Percentiles rank a stretch among this genome's conserved stretches.
These are phyloP conservation scores for Amiota minor DNA, from an alignment of 2,888 invertebrate species.

Conservation along the genomic window DNA sequence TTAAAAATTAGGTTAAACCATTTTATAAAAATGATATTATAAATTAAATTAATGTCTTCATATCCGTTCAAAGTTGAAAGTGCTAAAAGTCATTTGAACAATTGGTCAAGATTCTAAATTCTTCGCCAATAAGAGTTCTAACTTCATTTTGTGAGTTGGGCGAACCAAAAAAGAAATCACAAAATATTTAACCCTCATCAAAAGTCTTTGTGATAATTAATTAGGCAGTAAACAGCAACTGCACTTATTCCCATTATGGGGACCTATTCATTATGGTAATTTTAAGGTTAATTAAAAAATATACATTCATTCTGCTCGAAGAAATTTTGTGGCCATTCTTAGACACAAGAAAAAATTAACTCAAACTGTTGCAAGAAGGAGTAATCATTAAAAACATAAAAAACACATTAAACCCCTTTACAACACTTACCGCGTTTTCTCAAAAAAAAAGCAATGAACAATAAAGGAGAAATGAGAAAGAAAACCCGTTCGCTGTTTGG, in stretches of 20 bases:
- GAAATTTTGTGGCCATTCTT: slow-evolving; percentile 36
- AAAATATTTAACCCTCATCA: slow-evolving; percentile 49
- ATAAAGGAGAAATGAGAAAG: no score
- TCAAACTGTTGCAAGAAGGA: slow-evolving; percentile 28
- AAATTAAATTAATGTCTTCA: no score
- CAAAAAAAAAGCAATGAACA: background rate
- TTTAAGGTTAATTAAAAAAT: slow-evolving; percentile 55
- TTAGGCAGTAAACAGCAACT: slow-evolving; percentile 38
- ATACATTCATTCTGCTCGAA: slow-evolving; percentile 46
- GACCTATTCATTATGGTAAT: slow-evolving; percentile 55
- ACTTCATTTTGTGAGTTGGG: background rate
- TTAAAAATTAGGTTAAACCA: no score
- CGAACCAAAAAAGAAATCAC: slow-evolving; percentile 33
- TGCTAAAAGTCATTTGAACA: no score
- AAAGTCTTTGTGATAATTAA: slow-evolving; percentile 32
- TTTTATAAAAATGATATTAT: no score
- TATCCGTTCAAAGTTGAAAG: no score
- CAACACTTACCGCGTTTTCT: background rate
- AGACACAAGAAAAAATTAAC: background rate
- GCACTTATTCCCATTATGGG: slow-evolving; percentile 53
- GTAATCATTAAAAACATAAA: slow-evolving; percentile 51
- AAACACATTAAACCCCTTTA: slow-evolving; percentile 50
- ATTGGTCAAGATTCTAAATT: no score
- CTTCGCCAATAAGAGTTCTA: no score
- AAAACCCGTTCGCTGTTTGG: background rate